Evolutionary conservation across 2,888 invertebrate species (phyloP), one percentile per base, ranked within the genome.

Genomic region (Papilio elwesi): DNA sequence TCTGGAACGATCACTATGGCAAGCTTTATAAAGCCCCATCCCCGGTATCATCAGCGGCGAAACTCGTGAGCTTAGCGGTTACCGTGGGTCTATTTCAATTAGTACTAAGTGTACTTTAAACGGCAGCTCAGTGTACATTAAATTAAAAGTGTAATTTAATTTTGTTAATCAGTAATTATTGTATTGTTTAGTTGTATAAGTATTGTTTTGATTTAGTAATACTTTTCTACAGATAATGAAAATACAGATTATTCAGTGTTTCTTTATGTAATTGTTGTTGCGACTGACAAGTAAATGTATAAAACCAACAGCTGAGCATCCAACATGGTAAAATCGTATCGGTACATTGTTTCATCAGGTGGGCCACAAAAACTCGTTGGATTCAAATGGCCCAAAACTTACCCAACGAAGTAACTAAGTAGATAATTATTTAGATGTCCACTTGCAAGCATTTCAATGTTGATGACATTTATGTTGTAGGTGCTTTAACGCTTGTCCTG

Each of bases 1-100:
- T 83, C 75, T 85, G 84, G 85, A 74, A 80, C 43, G 75, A 73
- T 4, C 74, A 82, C 5, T 79, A 82, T 59, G 38, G 71, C 0
- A 53, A 65, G 26, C 74, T 79, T 65, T 83, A 84, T 63, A 57
- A 68, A 6, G 66, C 78, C 7, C 84, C 83, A 0, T 63, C 10
- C 0, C 74, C 79, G 0, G 80, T 82, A 0, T 83, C 83, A 0
- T 80, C 82, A 8, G 81, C 78, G 8, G 67, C 38, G 0, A 76
- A 70, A 43, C 15, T 81, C 3, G 10, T 77, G 6, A 74, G 75
- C 48, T 70, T 82, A 16, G 70, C 70, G 63, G 26, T 78, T 15
- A 8, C 79, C 9, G 16, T 80, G 48, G 51, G 78, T 11, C 9
- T 78, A 3, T 69, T 76, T 16, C 81, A 78, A 70, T 43, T 75